Evolutionary conservation across 2,797 vertebrate species (phyloP).

Genomic region (Rhinella marina): DNA sequence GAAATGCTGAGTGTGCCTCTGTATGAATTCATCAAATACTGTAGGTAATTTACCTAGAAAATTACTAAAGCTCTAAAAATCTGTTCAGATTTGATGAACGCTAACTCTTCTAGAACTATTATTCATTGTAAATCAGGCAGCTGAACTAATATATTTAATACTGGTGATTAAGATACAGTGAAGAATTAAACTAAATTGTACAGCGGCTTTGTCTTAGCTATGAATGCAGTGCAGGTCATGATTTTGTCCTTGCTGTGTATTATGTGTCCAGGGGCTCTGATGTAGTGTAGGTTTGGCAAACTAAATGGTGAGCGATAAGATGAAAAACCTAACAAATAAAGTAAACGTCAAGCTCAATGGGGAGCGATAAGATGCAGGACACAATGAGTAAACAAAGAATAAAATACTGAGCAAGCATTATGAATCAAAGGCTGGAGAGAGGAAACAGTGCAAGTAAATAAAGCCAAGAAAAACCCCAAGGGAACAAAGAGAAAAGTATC

Average conservation of each 20-base stretch:
- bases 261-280: constrained; percentile 42
- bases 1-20: background rate
- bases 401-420: constrained; percentile 29
- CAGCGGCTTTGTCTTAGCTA: background rate
- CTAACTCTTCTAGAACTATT: background rate
- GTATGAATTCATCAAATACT: background rate
- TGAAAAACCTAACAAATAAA: constrained; percentile 53
- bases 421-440: constrained; percentile 30
- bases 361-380: constrained; percentile 41
- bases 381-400: constrained; percentile 46
- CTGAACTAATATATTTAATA: background rate
- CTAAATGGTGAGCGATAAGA: constrained; percentile 53
- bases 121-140: background rate
- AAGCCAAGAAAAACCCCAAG: background rate
- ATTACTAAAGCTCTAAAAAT: background rate
- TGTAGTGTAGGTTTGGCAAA: constrained; percentile 51
- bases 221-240: constrained; percentile 4
- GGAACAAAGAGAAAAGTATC: background rate
- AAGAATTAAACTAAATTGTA: background rate
- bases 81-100: background rate
- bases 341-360: constrained; percentile 43
- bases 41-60: background rate
- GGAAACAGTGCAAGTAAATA: constrained; percentile 13
- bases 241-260: constrained; percentile 46
- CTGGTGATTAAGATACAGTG: background rate